A percentile compares a stretch with the other conserved stretches of the same genome.
phyloP scores from a whole-genome alignment of 2,888 invertebrate genomes.

The Drosophila emarginata region DNA sequence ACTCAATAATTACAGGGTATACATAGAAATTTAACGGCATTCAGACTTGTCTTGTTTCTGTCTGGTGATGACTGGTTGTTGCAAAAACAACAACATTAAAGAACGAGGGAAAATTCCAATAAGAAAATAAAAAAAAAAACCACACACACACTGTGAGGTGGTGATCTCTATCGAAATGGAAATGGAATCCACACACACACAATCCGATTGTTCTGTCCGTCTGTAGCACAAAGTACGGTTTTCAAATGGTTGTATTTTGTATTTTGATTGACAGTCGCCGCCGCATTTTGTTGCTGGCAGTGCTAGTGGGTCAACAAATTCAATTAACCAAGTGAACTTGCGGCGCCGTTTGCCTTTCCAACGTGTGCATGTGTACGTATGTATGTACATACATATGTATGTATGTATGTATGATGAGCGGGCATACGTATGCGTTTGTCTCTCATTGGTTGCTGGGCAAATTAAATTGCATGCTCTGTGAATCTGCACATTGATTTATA shows the following conservation, averaged over 20 bases:
- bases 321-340: constrained; percentile 78
- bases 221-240: constrained; percentile 42
- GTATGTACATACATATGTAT: constrained; percentile 4
- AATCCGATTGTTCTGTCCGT: constrained; percentile 10
- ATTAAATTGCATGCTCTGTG: constrained; percentile 63
- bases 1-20: background rate
- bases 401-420: background rate
- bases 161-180: constrained; percentile 55
- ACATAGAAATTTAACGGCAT: background rate
- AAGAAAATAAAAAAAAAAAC: background rate
- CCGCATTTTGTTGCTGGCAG: constrained; percentile 23
- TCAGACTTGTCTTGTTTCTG: background rate
- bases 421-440: constrained; percentile 22
- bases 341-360: constrained; percentile 42
- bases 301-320: constrained; percentile 77
- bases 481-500: constrained; percentile 31
- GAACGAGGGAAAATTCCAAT: constrained; percentile 24
- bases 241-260: constrained; percentile 1
- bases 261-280: constrained; percentile 33
- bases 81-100: too few relatives aligned
- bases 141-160: background rate
- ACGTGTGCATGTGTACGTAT: background rate
- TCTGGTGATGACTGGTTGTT: constrained; percentile 8
- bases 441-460: constrained; percentile 30
- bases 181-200: constrained; percentile 44